phyloP scores from a whole-genome alignment of 2,113 vertebrate genomes.

The Ceyx melanurus region DNA sequence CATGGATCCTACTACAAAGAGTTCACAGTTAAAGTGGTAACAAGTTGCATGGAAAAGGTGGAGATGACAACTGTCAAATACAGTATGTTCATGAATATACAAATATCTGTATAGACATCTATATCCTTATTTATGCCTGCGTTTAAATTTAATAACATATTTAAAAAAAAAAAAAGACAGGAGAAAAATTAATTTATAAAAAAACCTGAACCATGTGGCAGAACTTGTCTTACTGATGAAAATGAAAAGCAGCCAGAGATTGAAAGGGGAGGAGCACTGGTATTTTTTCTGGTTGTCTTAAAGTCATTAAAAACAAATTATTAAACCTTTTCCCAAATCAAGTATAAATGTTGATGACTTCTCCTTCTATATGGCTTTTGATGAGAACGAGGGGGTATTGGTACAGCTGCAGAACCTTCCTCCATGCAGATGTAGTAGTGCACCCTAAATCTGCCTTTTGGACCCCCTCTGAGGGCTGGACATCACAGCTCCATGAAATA shows the following conservation, averaged over 20 bases:
- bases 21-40: background rate
- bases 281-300: background rate
- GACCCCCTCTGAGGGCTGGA: background rate
- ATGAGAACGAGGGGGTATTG: background rate
- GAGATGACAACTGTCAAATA: background rate
- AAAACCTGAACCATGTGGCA: slow-evolving; percentile 35
- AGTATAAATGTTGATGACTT: background rate
- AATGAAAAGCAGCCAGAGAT: slow-evolving; percentile 20
- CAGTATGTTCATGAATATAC: background rate
- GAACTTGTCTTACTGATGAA: slow-evolving; percentile 20
- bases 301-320: slow-evolving; percentile 26
- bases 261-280: background rate
- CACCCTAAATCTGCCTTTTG: background rate
- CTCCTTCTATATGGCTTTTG: background rate
- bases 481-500: background rate
- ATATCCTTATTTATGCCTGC: background rate
- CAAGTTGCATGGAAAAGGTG: background rate
- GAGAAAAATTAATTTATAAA: slow-evolving; percentile 13
- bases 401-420: background rate
- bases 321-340: background rate
- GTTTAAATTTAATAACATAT: background rate
- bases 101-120: background rate
- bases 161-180: background rate
- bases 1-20: background rate
- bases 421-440: background rate